Evolutionary conservation across 2,113 vertebrate genomes (phyloP).

Genomic region (Caretta caretta): DNA sequence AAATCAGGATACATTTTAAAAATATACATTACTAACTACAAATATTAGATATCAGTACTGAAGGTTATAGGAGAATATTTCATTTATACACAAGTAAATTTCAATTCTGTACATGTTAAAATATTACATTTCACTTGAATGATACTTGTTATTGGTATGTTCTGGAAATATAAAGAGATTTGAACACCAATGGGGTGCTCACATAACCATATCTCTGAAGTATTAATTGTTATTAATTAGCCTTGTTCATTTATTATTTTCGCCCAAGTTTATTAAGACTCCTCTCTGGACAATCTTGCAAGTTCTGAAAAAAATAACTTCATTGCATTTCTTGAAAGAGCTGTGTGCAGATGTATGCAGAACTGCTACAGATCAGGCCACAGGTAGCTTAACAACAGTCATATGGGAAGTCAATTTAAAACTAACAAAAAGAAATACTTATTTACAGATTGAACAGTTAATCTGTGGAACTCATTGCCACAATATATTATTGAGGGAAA

Average conservation of each 20-base stretch:
- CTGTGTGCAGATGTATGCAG: background rate
- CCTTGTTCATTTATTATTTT: background rate
- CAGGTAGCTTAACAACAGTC: background rate
- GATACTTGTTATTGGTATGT: background rate
- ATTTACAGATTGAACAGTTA: background rate
- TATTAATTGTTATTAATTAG: background rate
- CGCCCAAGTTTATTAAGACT: background rate
- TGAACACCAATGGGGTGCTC: background rate
- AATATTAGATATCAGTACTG: background rate
- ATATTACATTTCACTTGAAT: background rate
- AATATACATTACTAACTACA: background rate
- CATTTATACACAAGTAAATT: background rate
- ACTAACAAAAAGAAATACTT: background rate
- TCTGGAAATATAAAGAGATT: slow-evolving; percentile 7
- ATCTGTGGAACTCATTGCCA: background rate
- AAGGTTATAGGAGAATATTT: background rate
- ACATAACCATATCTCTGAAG: background rate
- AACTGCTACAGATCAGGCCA: background rate
- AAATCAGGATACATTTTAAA: background rate
- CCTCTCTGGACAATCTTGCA: background rate
- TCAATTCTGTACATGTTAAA: background rate
- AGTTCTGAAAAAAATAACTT: background rate
- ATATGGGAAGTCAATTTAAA: background rate
- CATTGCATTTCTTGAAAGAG: background rate
- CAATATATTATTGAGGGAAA: background rate